Evolutionary conservation across 2,113 vertebrate species (phyloP).

Genomic region (Psilopogon haemacephalus): DNA sequence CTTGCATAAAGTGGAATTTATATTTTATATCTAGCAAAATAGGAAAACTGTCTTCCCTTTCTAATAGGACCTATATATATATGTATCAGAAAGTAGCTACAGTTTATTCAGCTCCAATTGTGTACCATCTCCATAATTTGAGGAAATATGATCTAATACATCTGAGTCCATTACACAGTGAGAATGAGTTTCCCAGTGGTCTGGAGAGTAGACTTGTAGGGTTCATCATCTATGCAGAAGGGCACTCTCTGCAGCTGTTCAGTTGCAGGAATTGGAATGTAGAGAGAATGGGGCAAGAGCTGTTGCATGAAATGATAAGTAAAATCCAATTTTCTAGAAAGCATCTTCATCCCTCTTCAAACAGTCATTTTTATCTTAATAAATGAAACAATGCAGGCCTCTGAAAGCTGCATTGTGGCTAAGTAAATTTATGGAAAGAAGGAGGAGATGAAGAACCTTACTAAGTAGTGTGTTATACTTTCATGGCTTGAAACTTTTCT

Average conservation of each 20-base stretch:
- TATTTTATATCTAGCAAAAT: neutral
- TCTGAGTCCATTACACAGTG: neutral
- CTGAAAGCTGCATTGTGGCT: neutral
- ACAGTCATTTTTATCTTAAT: neutral
- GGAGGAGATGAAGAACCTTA: neutral
- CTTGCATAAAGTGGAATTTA: neutral
- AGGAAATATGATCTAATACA: neutral
- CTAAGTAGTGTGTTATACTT: neutral
- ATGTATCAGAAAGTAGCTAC: neutral
- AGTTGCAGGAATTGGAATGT: neutral
- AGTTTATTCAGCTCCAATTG: neutral
- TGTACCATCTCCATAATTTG: neutral
- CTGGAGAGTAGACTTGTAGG: neutral
- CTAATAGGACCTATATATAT: rapidly evolving
- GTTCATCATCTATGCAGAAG: neutral
- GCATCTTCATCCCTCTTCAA: neutral
- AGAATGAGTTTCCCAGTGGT: neutral
- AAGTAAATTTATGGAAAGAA: neutral
- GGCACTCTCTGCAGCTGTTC: neutral
- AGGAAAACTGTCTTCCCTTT: neutral
- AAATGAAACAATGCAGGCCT: neutral
- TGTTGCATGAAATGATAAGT: neutral
- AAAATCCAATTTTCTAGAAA: neutral
- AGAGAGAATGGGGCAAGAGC: neutral
- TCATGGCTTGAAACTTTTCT: neutral